Evolutionary conservation across 2,113 vertebrate species (phyloP).

Genomic region (Illadopsis cleaveri): DNA sequence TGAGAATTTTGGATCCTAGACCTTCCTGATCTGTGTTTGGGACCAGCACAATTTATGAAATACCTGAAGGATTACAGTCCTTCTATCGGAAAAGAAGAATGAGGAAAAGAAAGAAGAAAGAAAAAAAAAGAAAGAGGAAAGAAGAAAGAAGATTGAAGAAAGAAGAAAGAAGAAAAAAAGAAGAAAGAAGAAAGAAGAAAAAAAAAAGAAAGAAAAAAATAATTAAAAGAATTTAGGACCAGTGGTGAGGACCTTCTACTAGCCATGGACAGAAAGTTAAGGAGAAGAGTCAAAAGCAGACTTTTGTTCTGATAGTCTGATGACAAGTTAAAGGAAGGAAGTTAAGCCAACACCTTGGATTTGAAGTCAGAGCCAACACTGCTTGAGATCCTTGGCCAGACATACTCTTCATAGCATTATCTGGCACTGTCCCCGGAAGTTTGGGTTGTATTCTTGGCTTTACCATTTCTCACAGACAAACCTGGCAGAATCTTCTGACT

Average conservation of each 20-base stretch:
- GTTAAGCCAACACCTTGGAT: not conserved
- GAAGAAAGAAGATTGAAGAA: rapidly evolving
- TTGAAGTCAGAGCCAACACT: not conserved
- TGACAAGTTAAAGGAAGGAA: not conserved
- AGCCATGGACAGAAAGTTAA: not conserved
- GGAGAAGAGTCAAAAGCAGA: not conserved
- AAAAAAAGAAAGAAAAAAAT: no score
- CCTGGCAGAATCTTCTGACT: not conserved
- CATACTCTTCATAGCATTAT: not conserved
- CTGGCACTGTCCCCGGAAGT: not conserved
- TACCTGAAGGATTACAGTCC: rapidly evolving
- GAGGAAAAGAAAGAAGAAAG: rapidly evolving
- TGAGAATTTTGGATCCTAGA: not conserved
- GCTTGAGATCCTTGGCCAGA: not conserved
- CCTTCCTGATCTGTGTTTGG: not conserved
- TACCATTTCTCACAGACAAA: not conserved
- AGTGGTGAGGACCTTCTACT: not conserved
- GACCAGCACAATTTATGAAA: not conserved
- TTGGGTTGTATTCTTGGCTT: not conserved
- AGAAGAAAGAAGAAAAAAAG: rapidly evolving
- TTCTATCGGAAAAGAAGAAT: not conserved
- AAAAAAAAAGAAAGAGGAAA: no score
- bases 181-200: rapidly evolving
- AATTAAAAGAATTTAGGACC: not conserved
- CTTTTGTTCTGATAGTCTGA: not conserved